Evolutionary conservation across 1,140 invertebrate species (phyloP).

Genomic region (Drosophila dunni): DNA sequence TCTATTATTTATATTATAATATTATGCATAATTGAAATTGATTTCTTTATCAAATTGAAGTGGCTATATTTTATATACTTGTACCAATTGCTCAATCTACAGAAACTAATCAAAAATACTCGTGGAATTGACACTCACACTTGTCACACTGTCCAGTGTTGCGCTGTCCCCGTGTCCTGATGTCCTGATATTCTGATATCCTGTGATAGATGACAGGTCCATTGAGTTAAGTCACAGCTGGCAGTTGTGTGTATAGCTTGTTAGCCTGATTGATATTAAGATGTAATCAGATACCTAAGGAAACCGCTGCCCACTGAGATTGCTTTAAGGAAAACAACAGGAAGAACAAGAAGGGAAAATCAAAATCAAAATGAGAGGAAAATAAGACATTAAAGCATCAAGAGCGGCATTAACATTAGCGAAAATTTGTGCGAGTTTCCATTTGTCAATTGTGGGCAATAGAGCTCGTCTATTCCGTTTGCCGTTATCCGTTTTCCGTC

Average conservation of each 20-base stretch:
- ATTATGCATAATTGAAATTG: constrained; percentile 53
- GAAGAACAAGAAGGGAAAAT: background rate
- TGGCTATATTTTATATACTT: background rate
- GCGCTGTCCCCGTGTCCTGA: background rate
- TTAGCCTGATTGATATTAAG: constrained; percentile 56
- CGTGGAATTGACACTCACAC: background rate
- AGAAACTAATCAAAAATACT: constrained; percentile 5
- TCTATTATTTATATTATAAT: constrained; percentile 40
- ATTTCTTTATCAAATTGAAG: constrained; percentile 28
- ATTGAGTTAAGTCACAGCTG: constrained; percentile 39
- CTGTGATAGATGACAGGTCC: constrained; percentile 54
- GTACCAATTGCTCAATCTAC: constrained; percentile 14
- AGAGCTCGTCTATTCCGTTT: constrained; percentile 1
- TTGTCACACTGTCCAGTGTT: constrained; percentile 2
- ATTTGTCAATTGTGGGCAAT: constrained; percentile 13
- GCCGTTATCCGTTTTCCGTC: background rate
- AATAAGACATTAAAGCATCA: constrained; percentile 22
- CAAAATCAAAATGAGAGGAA: too few relatives aligned
- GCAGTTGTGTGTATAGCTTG: constrained; percentile 47
- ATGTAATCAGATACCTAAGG: constrained; percentile 13
- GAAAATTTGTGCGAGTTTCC: constrained; percentile 18
- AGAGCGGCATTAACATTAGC: constrained; percentile 19
- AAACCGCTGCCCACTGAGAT: constrained; percentile 7
- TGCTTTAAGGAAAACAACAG: constrained; percentile 3
- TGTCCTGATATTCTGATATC: background rate